A percentile compares a stretch with the other conserved stretches of the same genome.
Evolutionary conservation across 2,113 vertebrate genomes (phyloP).

Genomic region (Microtus ochrogaster): DNA sequence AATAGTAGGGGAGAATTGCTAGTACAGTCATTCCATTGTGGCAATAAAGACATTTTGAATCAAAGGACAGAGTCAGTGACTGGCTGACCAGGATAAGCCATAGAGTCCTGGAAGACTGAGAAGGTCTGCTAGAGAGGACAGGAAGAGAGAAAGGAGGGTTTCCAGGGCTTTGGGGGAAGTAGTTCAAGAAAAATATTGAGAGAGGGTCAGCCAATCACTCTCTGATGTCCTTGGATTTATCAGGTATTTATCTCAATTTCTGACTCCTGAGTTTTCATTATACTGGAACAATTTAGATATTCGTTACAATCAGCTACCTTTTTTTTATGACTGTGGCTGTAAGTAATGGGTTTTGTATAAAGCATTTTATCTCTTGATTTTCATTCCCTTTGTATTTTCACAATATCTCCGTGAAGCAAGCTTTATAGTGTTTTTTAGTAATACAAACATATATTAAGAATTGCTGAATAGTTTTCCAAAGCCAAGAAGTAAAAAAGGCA

Average conservation of each 20-base stretch:
- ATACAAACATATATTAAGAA: constrained; percentile 21
- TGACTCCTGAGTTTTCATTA: not conserved
- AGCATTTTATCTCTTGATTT: not conserved
- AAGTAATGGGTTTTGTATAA: not conserved
- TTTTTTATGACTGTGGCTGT: not conserved
- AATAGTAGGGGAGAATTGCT: too few species aligned
- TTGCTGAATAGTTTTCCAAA: constrained; percentile 10
- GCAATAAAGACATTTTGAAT: not conserved
- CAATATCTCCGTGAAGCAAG: not conserved
- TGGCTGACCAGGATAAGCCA: not conserved
- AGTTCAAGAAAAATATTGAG: not conserved
- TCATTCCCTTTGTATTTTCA: constrained; percentile 14
- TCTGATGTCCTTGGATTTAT: not conserved
- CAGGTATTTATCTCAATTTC: not conserved
- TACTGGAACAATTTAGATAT: not conserved
- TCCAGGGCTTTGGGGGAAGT: too few species aligned
- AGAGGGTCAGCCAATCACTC: not conserved
- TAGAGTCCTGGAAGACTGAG: not conserved
- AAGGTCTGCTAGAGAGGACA: not conserved
- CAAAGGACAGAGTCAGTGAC: not conserved
- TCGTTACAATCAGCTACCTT: not conserved
- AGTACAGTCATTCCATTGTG: not conserved
- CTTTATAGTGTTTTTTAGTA: not conserved
- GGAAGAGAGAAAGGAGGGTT: not conserved
- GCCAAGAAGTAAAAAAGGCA: not conserved